phyloP scores from a whole-genome alignment of 2,888 invertebrate species.

The Volucella inanis region DNA sequence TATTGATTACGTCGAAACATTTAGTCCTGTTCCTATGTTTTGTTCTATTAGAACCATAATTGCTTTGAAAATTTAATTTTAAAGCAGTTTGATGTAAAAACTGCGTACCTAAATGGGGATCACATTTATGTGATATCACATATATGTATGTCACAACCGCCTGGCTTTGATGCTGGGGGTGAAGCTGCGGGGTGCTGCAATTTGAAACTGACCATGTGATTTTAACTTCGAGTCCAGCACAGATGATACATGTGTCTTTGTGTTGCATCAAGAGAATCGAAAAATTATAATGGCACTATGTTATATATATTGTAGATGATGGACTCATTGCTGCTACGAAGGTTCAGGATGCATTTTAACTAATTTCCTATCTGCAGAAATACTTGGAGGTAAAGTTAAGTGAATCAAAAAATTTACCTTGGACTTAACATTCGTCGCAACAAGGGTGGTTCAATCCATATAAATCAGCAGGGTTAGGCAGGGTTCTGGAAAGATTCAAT shows the following conservation, averaged over 20 bases:
- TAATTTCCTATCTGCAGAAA: neutral
- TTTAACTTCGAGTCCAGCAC: neutral
- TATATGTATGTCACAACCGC: neutral
- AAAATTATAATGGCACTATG: too few relatives aligned
- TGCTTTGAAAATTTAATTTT: neutral
- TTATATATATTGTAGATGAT: too few relatives aligned
- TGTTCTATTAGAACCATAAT: neutral
- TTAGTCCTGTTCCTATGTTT: neutral
- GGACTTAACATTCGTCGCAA: too few relatives aligned
- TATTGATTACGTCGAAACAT: too few relatives aligned
- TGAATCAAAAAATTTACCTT: neutral
- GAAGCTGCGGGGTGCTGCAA: neutral
- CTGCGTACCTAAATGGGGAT: neutral
- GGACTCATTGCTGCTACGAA: neutral
- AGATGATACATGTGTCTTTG: neutral
- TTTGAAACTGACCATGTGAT: neutral
- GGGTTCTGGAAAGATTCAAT: neutral
- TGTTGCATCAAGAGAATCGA: neutral
- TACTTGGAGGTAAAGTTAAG: neutral
- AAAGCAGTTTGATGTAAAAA: neutral
- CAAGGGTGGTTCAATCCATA: neutral
- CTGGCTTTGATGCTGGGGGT: neutral
- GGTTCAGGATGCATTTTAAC: neutral
- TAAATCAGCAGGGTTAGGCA: neutral
- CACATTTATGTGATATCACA: neutral